Evolutionary conservation across 2,113 vertebrate genomes (phyloP), one percentile per base, ranked within the genome.

Genomic region (Pipa parva): DNA sequence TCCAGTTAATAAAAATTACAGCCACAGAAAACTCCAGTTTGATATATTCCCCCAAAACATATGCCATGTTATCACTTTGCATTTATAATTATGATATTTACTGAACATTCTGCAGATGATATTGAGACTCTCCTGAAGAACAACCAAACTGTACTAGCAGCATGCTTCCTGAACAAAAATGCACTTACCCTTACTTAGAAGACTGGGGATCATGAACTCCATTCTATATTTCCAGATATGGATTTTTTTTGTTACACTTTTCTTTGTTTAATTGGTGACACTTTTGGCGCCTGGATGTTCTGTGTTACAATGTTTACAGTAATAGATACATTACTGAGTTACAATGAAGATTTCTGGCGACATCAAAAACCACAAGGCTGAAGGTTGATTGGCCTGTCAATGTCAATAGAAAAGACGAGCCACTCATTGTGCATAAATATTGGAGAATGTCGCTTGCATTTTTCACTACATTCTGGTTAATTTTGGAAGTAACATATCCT

Each of bases 351-450:
- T 31, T 27, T 39, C 62, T 54, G 62, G 49, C 49, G 62, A 63
- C 62, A 51, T 25, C 49, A 54, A 3, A 37, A 54, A 64, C 51
- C 63, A 46, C 51, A 56, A 18, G 56, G 33, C 63, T 45, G 51
- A 56, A 64, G 60, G 60, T 63, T 50, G 60, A 63, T 63, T 49
- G 60, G 25, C 36, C 29, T 63, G 60, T 63, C 60, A 63, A 63
- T 63, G 60, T 63, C 60, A 63, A 22, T 33, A 29, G 36, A 21
- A 22, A 3, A 27, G 13, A 18, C 12, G 27, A 7, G 33, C 22
- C 22, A n/a, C 28, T 24, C 24, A 25, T 20, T 15, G 24, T 33
- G 12, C n/a, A n/a, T 17, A 63, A 24, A 36, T 36, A 15, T 26
- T 26, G 11, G 27, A 63, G 31, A 8, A 63, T 7, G 28, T 29